These are phyloP conservation scores for Ganaspis sp. DNA, from an alignment of 1,140 invertebrate genomes.

Conservation along the genomic window DNA sequence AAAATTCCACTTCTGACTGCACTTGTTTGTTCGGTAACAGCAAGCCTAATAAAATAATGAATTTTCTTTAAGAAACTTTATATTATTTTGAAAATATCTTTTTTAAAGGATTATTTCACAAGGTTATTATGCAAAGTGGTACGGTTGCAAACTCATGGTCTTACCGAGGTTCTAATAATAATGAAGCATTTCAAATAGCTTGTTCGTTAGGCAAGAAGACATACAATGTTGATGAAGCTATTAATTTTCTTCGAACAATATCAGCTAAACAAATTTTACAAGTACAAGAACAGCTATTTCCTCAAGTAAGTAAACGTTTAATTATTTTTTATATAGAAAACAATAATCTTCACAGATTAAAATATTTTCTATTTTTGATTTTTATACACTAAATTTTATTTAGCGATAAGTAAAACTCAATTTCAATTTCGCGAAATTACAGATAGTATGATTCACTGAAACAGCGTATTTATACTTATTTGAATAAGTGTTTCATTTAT, in stretches of 20 bases:
- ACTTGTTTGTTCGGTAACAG: too few relatives aligned
- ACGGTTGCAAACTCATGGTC: slow-evolving; percentile 87
- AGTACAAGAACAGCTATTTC: neutral
- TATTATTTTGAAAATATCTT: neutral
- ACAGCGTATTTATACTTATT: too few relatives aligned
- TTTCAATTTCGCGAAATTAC: too few relatives aligned
- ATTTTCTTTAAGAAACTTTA: neutral
- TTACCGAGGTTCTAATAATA: slow-evolving; percentile 78
- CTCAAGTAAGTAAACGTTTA: neutral
- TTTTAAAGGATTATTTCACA: slow-evolving; percentile 79
- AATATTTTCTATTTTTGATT: too few relatives aligned
- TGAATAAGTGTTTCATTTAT: too few relatives aligned
- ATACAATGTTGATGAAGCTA: slow-evolving; percentile 74
- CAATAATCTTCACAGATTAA: too few relatives aligned
- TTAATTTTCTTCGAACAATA: slow-evolving; percentile 79
- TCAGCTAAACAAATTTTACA: slow-evolving; percentile 78
- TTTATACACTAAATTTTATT: too few relatives aligned
- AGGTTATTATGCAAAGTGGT: slow-evolving; percentile 86
- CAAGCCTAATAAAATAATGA: too few relatives aligned
- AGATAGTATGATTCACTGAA: too few relatives aligned
- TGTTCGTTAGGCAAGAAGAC: slow-evolving; percentile 77
- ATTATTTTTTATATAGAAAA: too few relatives aligned
- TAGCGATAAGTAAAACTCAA: too few relatives aligned
- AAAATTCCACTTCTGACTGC: too few relatives aligned
- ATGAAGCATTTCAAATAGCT: slow-evolving; percentile 81